Evolutionary conservation across 2,113 vertebrate species (phyloP), one percentile per base, ranked within the genome.

Genomic region (Aptenodytes forsteri): DNA sequence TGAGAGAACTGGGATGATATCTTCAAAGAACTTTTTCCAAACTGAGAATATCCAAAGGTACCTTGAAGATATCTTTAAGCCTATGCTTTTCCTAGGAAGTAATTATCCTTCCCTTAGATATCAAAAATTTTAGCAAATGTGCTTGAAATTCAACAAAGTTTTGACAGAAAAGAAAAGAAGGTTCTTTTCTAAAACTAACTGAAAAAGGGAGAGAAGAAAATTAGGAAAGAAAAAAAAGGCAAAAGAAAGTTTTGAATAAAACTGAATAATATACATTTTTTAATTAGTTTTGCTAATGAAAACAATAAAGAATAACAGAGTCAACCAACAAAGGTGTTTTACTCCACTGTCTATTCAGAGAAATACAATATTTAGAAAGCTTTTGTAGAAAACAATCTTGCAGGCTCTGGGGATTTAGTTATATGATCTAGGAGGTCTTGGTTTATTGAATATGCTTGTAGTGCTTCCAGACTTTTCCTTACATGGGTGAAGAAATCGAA

Each of bases 21-120:
- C 77, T 94, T 89, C 73, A 93, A 96, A 95, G 47, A 71, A 46
- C 6, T 89, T 73, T 46, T 89, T 84, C 38, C 66, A 44, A 91
- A 64, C 30, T 52, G 26, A 54, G 26, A 94, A 59, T 89, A 82
- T 50, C 44, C n/a, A 56, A 84, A 89, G 29, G 34, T 65, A 36
- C 36, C 27, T 91, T 81, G 44, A 93, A 89, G 36, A 61, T 80
- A 66, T 32, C 26, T 82, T 87, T 52, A 85, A 82, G 38, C 47
- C n/a, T 78, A 18, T 54, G 23, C 5, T 87, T 84, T 82, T 85
- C 16, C 21, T 59, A 69, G 32, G 59, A 78, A 70, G 66, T 16
- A 77, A 22, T 16, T 83, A 42, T 81, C 30, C 13, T 95, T 89
- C 5, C 3, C 46, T 66, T 75, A 84, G 26, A 25, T 71, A 91